Conservation (phyloP, 2,797 vertebrate species). For the Poeciliopsis turneri region DNA sequence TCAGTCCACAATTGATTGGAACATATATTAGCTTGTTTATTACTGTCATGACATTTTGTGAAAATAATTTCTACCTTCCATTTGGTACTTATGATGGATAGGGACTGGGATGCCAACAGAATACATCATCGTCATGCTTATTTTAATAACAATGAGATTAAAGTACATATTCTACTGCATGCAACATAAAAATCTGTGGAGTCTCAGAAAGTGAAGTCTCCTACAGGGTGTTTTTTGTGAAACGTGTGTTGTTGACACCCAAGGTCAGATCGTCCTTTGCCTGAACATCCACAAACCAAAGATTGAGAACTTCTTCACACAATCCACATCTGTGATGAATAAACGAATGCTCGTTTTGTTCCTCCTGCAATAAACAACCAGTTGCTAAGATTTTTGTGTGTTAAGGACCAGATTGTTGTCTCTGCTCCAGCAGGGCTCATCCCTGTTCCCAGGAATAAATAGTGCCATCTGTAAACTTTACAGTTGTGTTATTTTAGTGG, state of each 20-base stretch:
- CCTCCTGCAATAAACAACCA: neutral
- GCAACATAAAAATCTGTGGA: neutral
- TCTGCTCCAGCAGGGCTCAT: neutral
- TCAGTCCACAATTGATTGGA: neutral
- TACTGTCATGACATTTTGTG: neutral
- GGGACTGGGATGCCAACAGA: neutral
- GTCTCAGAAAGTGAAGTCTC: neutral
- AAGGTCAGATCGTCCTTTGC: neutral
- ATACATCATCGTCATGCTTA: neutral
- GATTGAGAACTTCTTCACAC: neutral
- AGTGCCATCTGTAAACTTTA: neutral
- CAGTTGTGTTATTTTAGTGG: neutral
- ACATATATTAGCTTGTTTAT: neutral
- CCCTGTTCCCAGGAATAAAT: neutral
- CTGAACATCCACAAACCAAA: neutral
- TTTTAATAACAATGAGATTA: neutral
- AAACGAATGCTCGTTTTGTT: neutral
- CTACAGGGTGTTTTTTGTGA: neutral
- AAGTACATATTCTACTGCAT: neutral
- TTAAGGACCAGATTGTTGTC: neutral
- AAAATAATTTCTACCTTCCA: neutral
- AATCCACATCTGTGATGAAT: neutral
- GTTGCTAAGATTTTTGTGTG: neutral
- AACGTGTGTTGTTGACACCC: neutral
- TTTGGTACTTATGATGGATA: neutral